phyloP scores from a whole-genome alignment of 2,888 invertebrate species.

The Leucoptera coffeella region DNA sequence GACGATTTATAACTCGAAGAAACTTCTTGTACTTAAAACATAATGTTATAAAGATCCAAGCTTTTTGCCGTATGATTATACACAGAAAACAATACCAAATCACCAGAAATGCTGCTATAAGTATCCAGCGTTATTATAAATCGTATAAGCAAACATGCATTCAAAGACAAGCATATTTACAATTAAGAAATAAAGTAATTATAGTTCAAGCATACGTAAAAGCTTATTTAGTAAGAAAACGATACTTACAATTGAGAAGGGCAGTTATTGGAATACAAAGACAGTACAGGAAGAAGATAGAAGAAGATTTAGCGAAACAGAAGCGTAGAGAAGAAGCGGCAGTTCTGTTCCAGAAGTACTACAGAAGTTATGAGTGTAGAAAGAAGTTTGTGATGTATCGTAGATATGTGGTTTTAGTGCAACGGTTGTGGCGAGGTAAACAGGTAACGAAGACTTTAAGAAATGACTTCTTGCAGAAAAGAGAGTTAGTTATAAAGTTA shows the following conservation, averaged over 20 bases:
- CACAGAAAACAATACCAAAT: background rate
- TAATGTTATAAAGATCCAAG: background rate
- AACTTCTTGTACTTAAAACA: no score
- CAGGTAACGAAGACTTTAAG: conserved; percentile 22
- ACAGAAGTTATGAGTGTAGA: conserved; percentile 22
- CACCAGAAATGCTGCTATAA: background rate
- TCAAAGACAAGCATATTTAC: conserved; percentile 12
- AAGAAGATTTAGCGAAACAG: no score
- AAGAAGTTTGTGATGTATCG: conserved; percentile 12
- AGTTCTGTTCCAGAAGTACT: conserved; percentile 24
- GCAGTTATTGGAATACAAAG: conserved; percentile 24
- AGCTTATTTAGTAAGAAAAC: conserved; percentile 16
- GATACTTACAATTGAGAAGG: conserved; percentile 15
- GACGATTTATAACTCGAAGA: no score
- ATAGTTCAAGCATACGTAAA: conserved; percentile 18
- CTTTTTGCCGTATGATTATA: background rate
- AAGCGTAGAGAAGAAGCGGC: conserved; percentile 17
- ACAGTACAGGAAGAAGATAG: conserved; percentile 18
- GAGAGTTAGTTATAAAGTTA: conserved; percentile 18
- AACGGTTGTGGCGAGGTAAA: conserved; percentile 33
- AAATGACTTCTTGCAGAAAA: conserved; percentile 22
- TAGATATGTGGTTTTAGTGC: conserved; percentile 22
- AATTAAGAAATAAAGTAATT: conserved; percentile 9
- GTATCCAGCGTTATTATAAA: background rate
- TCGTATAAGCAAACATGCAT: no score